Conservation (phyloP, 1,140 invertebrate genomes). For the Cryptotermes secundus region DNA sequence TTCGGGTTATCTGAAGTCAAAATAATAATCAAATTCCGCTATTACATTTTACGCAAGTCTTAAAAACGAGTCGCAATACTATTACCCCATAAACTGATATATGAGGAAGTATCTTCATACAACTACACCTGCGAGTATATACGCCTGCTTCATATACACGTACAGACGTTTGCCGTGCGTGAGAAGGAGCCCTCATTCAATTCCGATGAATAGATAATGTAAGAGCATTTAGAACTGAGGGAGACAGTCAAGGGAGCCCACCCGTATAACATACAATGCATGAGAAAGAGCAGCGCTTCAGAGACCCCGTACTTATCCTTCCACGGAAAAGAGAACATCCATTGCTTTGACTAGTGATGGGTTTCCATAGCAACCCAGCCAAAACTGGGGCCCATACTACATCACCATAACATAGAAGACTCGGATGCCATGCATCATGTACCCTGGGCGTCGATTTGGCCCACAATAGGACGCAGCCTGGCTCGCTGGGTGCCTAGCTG, state of each 20-base stretch:
- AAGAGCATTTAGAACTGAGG: neutral
- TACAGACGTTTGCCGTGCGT: too few relatives aligned
- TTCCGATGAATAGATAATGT: neutral
- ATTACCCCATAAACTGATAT: too few relatives aligned
- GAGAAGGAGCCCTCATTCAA: neutral
- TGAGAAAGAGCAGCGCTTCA: neutral
- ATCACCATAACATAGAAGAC: neutral
- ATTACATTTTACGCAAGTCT: too few relatives aligned
- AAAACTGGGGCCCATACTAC: neutral
- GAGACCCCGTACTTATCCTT: neutral
- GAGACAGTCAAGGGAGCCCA: neutral
- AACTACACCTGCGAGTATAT: too few relatives aligned
- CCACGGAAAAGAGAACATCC: neutral
- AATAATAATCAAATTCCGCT: too few relatives aligned
- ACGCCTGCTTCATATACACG: too few relatives aligned
- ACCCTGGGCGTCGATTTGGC: neutral
- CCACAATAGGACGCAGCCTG: neutral
- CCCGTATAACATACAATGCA: neutral
- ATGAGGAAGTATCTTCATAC: too few relatives aligned
- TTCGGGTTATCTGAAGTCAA: too few relatives aligned
- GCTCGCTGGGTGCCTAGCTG: neutral
- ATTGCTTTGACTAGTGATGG: neutral
- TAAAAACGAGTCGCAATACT: too few relatives aligned
- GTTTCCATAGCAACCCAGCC: neutral
- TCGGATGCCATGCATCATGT: conserved; percentile 3